A percentile compares a stretch with the other conserved stretches of the same genome.
These are phyloP conservation scores for Pelecanoides urinatrix DNA, from an alignment of 2,113 vertebrate species.

Conservation along the genomic window DNA sequence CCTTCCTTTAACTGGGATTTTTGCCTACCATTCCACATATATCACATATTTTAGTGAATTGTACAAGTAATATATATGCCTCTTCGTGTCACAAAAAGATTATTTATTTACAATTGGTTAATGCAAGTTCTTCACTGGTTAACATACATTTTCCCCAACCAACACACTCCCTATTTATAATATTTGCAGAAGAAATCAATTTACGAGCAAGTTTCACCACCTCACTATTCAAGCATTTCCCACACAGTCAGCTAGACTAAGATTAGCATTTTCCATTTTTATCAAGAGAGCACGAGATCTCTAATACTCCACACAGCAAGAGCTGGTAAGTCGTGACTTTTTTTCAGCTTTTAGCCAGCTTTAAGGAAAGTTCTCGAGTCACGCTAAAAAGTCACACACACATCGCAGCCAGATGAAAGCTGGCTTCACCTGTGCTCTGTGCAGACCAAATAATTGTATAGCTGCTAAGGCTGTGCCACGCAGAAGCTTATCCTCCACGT, in stretches of 20 bases:
- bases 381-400: neutral
- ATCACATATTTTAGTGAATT: neutral
- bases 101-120: neutral
- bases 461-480: neutral
- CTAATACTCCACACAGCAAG: neutral
- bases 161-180: too few species aligned
- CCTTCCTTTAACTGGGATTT: neutral
- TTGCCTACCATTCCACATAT: neutral
- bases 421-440: neutral
- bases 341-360: neutral
- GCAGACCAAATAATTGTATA: neutral
- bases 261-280: neutral
- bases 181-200: neutral
- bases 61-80: neutral
- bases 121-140: neutral
- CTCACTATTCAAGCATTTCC: neutral
- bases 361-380: neutral
- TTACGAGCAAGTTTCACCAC: fast-evolving
- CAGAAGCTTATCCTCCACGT: neutral
- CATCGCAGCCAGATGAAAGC: neutral
- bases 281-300: neutral
- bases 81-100: neutral
- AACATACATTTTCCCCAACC: neutral
- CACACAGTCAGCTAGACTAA: neutral
- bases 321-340: neutral